Evolutionary conservation across 2,797 vertebrate genomes (phyloP).

Genomic region (Rhyacichthys aspro): DNA sequence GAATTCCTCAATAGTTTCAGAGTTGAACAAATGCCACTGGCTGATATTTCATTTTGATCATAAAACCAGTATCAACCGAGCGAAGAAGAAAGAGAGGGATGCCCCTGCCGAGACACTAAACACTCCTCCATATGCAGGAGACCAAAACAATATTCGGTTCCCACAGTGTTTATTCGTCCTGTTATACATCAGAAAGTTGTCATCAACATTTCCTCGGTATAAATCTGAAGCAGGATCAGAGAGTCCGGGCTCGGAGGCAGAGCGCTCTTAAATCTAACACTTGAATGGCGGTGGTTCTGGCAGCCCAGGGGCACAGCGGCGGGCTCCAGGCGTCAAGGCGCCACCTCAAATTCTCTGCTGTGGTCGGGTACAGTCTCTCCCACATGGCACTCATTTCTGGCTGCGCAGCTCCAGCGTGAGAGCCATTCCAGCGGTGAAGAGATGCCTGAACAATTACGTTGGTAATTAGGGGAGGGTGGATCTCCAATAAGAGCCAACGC

Average conservation of each 20-base stretch:
- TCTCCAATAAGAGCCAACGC: conserved; percentile 61
- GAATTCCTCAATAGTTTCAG: no score
- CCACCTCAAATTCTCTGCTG: conserved; percentile 93
- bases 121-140: conserved; percentile 53
- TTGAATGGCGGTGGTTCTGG: conserved; percentile 90
- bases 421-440: conserved; percentile 84
- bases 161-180: conserved; percentile 74
- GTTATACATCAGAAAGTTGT: conserved; percentile 76
- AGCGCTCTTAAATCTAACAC: conserved; percentile 89
- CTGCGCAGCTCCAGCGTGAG: conserved; percentile 81
- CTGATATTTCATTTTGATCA: conserved; percentile 63
- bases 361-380: conserved; percentile 87
- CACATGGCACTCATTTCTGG: conserved; percentile 95
- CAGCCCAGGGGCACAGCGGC: conserved; percentile 85
- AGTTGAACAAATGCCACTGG: no score
- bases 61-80: conserved; percentile 34
- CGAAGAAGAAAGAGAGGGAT: conserved; percentile 21
- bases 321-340: conserved; percentile 91
- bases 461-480: conserved; percentile 77
- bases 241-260: conserved; percentile 66
- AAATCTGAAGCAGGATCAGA: conserved; percentile 74
- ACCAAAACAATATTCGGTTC: conserved; percentile 71
- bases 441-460: conserved; percentile 86
- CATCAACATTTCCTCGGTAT: conserved; percentile 72
- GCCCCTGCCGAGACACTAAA: conserved; percentile 52